Conservation (phyloP, 2,113 vertebrate genomes). For the Protomyctophum bolini region DNA sequence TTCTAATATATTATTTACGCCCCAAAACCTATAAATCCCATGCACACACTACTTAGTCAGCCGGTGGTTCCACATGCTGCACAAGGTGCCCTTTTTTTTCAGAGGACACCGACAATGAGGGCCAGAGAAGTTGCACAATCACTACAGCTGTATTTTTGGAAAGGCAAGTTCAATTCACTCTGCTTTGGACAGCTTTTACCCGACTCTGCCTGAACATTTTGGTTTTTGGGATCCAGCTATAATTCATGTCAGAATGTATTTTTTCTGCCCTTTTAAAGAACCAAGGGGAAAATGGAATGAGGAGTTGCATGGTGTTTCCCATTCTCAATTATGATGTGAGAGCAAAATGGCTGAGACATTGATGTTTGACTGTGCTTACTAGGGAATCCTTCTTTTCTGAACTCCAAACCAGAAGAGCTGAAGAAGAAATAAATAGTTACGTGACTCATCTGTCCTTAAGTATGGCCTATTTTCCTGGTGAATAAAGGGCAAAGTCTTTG, state of each 20-base stretch:
- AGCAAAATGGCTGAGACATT: neutral
- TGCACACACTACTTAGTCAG: too few relatives aligned
- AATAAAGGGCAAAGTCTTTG: slow-evolving; percentile 22
- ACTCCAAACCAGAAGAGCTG: slow-evolving; percentile 37
- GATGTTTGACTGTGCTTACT: neutral
- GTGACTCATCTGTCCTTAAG: slow-evolving; percentile 8
- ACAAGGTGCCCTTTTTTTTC: neutral
- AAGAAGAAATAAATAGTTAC: slow-evolving; percentile 46
- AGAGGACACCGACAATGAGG: slow-evolving; percentile 29
- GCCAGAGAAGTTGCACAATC: slow-evolving; percentile 3
- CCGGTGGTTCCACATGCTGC: too few relatives aligned
- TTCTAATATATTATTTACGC: too few relatives aligned
- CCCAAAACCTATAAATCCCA: too few relatives aligned
- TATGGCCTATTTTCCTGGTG: slow-evolving; percentile 2
- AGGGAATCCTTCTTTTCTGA: slow-evolving; percentile 30
- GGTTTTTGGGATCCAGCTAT: neutral
- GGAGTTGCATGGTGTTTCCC: slow-evolving; percentile 14
- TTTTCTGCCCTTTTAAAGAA: too few relatives aligned
- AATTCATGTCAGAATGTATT: too few relatives aligned
- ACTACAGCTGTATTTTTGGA: neutral
- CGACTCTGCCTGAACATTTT: neutral
- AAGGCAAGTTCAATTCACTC: neutral
- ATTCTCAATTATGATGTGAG: slow-evolving; percentile 3
- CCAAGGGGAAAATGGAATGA: slow-evolving; percentile 14
- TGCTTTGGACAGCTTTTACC: neutral